Base-by-base conservation (phyloP, 2,888 invertebrate species). In the Myopa testacea region DNA sequence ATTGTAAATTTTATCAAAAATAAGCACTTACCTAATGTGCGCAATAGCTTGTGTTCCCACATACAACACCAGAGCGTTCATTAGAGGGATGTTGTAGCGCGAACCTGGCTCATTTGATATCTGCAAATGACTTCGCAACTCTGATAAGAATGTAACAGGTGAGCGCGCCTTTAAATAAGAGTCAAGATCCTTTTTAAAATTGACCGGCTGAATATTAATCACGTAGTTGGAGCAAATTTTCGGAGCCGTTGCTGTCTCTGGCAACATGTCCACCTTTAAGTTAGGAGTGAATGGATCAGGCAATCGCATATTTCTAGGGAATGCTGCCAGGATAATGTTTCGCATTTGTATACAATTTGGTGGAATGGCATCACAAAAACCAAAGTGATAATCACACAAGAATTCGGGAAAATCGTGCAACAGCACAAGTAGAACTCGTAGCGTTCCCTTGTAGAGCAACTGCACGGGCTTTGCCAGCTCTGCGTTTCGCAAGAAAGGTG, bases 331-430 rank as follows among this genome's bases (percentile, higher is more conserved):
- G 76, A 99, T 98, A 77, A 99, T 92, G 88, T 99, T 99, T 73
- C 99, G 92, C 97, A 99, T 97, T 89, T 96, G 99, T 83, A 99
- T 98, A 90, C 99, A 99, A 89, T 99, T 99, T 4, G 99, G 97
- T 69, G 99, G 99, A 84, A 99, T 99, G 80, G 97, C 98, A 89
- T 99, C 99, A 89, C 99, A 99, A 90, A 99, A 98, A 67, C 97
- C 96, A 89, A 99, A 99, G 89, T 99, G 98, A 89, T 98, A 99
- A 88, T 99, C 99, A 90, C 99, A 99, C 73, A 99, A 92, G 89
- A 99, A 98, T 90, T 99, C 99, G 0, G 99, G 99, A 89, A 99
- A 99, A 89, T 99, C 99, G 88, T 99, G 99, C 14, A 99, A 91
- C 50, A 99, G 91, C 0, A 99, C 98, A 60, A 99, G 91, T 73